phyloP scores from a whole-genome alignment of 2,113 vertebrate species.

The Aix galericulata region DNA sequence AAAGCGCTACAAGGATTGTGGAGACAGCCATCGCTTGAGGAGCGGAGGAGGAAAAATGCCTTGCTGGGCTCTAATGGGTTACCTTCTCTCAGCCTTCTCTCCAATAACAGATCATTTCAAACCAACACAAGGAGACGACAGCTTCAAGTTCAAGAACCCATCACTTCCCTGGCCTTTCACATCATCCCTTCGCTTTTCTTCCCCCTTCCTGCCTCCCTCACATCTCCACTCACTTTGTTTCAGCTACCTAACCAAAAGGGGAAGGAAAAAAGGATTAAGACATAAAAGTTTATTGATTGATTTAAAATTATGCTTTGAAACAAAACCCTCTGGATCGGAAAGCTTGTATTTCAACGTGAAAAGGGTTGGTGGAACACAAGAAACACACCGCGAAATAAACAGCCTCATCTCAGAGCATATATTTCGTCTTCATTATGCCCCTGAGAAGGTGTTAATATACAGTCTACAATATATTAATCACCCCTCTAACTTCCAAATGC shows the following conservation, averaged over 20 bases:
- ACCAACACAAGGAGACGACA: neutral
- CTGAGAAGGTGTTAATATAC: slow-evolving; percentile 77
- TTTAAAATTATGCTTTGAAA: slow-evolving; percentile 50
- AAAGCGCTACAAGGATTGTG: neutral
- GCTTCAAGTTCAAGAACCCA: neutral
- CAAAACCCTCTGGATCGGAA: slow-evolving; percentile 18
- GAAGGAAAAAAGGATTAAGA: neutral
- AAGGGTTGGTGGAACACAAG: neutral
- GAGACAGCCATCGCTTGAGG: neutral
- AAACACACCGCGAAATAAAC: slow-evolving; percentile 43
- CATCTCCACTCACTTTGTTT: neutral
- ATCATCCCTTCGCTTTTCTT: neutral
- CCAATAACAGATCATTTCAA: neutral
- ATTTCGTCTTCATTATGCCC: slow-evolving; percentile 77
- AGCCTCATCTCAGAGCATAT: slow-evolving; percentile 35
- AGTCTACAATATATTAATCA: slow-evolving; percentile 77
- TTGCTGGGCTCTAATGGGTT: neutral
- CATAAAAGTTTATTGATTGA: slow-evolving; percentile 53
- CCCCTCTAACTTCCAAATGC: slow-evolving; percentile 76
- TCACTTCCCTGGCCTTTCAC: neutral
- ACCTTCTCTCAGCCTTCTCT: neutral
- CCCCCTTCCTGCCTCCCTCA: neutral
- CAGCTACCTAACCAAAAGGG: neutral
- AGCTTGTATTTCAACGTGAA: neutral
- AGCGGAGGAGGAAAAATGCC: neutral